Percentiles rank a stretch among this genome's conserved stretches.
Conservation (phyloP, 37 sponge, comb jelly and placozoan species). For the Spongilla lacustris region DNA sequence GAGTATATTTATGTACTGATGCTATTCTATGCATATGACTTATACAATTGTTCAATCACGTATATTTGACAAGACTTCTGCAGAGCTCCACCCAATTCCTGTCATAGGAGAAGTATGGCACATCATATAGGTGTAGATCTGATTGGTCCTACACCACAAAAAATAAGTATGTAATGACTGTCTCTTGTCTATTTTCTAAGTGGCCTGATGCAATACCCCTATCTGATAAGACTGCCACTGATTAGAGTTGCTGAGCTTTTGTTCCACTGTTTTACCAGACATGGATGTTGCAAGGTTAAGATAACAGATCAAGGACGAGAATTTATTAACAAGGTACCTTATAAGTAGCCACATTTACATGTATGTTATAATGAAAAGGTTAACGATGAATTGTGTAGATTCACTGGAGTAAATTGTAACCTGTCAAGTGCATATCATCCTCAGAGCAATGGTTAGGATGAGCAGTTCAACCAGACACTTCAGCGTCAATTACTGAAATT, state of each 20-base stretch:
- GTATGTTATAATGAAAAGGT: neutral
- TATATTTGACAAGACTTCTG: constrained; percentile 17
- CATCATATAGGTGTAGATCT: constrained; percentile 29
- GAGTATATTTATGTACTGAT: constrained; percentile 7
- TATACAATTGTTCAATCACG: neutral
- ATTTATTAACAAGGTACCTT: neutral
- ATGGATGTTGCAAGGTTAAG: constrained; percentile 12
- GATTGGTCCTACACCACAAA: no score
- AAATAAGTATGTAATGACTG: constrained; percentile 44
- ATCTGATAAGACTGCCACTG: constrained; percentile 13
- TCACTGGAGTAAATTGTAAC: constrained; percentile 9
- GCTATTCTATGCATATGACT: neutral
- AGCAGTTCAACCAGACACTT: constrained; percentile 53
- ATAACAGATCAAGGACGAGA: constrained; percentile 41
- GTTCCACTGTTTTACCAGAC: constrained; percentile 11
- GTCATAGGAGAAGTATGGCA: constrained; percentile 25
- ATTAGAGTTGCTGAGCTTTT: constrained; percentile 33
- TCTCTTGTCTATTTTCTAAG: constrained; percentile 20
- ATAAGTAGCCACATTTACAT: neutral
- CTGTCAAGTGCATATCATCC: constrained; percentile 45
- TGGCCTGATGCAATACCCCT: constrained; percentile 43
- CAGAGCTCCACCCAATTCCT: no score
- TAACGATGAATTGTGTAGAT: constrained; percentile 11
- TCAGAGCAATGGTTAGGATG: constrained; percentile 49
- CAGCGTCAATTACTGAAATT: constrained; percentile 4